Evolutionary conservation across 2,113 vertebrate genomes (phyloP).

Genomic region (Anseranas semipalmata): DNA sequence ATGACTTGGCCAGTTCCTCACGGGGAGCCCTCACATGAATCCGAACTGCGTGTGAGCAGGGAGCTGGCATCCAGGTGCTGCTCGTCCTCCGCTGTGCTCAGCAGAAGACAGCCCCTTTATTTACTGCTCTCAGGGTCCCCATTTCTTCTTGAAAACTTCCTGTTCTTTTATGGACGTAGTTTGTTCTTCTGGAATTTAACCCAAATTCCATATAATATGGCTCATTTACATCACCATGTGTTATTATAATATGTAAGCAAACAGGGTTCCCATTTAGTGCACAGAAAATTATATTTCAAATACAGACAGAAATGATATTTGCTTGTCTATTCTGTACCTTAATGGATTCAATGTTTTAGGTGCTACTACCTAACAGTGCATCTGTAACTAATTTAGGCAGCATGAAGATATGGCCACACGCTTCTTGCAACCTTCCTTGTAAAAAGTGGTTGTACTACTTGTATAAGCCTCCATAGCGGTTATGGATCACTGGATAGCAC

Average conservation of each 20-base stretch:
- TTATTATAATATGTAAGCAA: not conserved
- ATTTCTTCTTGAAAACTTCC: not conserved
- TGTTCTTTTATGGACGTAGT: not conserved
- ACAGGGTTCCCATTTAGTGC: not conserved
- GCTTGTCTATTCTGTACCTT: not conserved
- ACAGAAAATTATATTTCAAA: not conserved
- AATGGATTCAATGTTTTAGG: not conserved
- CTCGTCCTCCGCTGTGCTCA: not conserved
- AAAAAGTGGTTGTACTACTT: not conserved
- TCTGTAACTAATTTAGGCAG: not conserved
- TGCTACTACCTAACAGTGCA: not conserved
- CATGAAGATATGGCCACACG: not conserved
- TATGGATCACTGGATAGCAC: not conserved
- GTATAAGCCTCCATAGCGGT: rapidly evolving
- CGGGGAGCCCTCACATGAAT: not conserved
- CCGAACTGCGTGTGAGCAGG: not conserved
- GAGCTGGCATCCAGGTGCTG: not conserved
- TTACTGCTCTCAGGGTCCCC: not conserved
- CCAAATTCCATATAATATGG: not conserved
- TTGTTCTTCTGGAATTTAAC: not conserved
- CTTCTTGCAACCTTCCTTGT: not conserved
- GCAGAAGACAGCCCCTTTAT: not conserved
- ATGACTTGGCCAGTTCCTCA: not conserved
- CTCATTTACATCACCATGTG: not conserved
- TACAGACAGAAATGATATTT: not conserved